These are phyloP conservation scores for Rhinichthys klamathensis DNA, from an alignment of 2,113 vertebrate genomes.

Conservation along the genomic window DNA sequence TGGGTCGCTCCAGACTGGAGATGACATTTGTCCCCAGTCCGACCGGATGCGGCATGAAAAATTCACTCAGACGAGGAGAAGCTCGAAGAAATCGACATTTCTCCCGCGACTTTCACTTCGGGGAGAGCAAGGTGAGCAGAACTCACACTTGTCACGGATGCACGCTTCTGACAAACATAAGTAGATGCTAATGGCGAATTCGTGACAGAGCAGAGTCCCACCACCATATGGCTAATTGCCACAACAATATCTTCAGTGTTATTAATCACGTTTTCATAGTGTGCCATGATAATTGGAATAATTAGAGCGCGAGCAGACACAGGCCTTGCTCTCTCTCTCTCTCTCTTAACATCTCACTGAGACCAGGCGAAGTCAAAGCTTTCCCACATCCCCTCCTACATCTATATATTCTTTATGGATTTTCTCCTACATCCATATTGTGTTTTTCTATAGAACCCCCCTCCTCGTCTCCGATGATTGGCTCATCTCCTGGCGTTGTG, in stretches of 20 bases:
- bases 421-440: slow-evolving; percentile 21
- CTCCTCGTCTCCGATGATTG: neutral
- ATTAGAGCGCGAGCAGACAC: slow-evolving; percentile 91
- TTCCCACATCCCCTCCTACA: slow-evolving; percentile 11
- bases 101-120: slow-evolving; percentile 84
- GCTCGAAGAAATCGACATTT: slow-evolving; percentile 85
- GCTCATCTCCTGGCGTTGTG: slow-evolving; percentile 3
- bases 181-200: slow-evolving; percentile 99
- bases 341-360: slow-evolving; percentile 61
- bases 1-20: slow-evolving; percentile 81
- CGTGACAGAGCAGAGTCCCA: slow-evolving; percentile 99
- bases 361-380: slow-evolving; percentile 63
- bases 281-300: slow-evolving; percentile 99
- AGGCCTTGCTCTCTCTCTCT: slow-evolving; percentile 75
- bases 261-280: slow-evolving; percentile 99
- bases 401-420: slow-evolving; percentile 16
- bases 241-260: slow-evolving; percentile 99
- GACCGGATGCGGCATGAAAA: slow-evolving; percentile 90
- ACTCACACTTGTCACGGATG: slow-evolving; percentile 98
- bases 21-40: slow-evolving; percentile 93
- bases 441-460: slow-evolving; percentile 61
- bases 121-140: slow-evolving; percentile 97
- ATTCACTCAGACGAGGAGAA: slow-evolving; percentile 81
- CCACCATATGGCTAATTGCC: slow-evolving; percentile 99
- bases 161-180: slow-evolving; percentile 99